phyloP scores from a whole-genome alignment of 2,113 vertebrate genomes.

The Platichthys stellatus region DNA sequence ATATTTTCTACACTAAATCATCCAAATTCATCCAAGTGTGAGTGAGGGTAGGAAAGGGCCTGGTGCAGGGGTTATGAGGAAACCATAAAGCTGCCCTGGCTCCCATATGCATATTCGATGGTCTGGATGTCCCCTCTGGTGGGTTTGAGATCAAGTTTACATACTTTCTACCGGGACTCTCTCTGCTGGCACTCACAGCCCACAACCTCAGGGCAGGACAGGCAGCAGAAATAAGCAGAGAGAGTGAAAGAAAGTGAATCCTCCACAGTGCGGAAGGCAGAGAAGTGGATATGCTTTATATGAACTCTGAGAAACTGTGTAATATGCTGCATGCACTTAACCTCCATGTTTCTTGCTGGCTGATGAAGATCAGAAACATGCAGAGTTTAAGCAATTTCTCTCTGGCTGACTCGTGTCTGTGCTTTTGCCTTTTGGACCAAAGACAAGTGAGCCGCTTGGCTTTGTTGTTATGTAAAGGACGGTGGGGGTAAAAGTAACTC shows the following conservation, averaged over 20 bases:
- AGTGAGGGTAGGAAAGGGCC: neutral
- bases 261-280: conserved; percentile 8
- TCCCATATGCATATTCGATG: conserved; percentile 44
- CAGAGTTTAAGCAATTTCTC: conserved; percentile 13
- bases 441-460: conserved; percentile 13
- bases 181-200: conserved; percentile 44
- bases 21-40: conserved; percentile 3
- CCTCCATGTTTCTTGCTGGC: conserved; percentile 21
- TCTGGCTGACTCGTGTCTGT: neutral
- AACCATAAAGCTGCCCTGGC: conserved; percentile 1
- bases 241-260: conserved; percentile 8
- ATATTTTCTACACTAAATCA: conserved; percentile 2
- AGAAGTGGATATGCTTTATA: conserved; percentile 16
- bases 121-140: conserved; percentile 26
- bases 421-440: conserved; percentile 1
- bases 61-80: neutral
- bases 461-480: conserved; percentile 42
- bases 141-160: conserved; percentile 50
- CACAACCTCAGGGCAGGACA: conserved; percentile 32
- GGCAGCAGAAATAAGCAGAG: conserved; percentile 20
- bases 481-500: conserved; percentile 28
- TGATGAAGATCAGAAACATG: conserved; percentile 1
- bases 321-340: conserved; percentile 29
- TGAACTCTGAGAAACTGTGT: neutral
- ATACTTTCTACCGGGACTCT: conserved; percentile 12